Conservation (phyloP, 1,140 invertebrate genomes). For the Zaprionus nigranus region DNA sequence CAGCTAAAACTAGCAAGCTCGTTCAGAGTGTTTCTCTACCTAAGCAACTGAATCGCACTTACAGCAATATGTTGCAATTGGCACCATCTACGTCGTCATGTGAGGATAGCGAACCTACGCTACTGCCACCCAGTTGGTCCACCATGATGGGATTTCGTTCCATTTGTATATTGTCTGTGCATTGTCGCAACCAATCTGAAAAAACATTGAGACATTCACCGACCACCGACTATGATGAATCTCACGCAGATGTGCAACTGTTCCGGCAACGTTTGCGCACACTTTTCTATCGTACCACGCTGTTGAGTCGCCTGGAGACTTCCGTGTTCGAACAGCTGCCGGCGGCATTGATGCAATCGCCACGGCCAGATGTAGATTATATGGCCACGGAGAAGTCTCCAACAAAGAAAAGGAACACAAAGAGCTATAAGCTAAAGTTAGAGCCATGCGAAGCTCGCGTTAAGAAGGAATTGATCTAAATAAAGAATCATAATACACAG, state of each 20-base stretch:
- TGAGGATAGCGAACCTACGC: neutral
- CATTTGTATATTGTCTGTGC: conserved; percentile 67
- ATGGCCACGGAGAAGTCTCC: no score
- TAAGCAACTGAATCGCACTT: conserved; percentile 24
- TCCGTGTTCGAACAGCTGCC: conserved; percentile 47
- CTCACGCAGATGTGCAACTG: conserved; percentile 32
- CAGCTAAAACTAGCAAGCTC: neutral
- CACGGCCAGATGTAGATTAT: conserved; percentile 21
- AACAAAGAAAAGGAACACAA: neutral
- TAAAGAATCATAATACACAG: neutral
- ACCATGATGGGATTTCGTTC: conserved; percentile 76
- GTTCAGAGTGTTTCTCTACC: conserved; percentile 30
- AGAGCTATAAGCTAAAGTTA: neutral
- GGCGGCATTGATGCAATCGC: conserved; percentile 10
- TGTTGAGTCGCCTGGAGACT: conserved; percentile 66
- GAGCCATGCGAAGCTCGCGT: neutral
- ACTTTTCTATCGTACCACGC: conserved; percentile 66
- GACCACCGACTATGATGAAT: conserved; percentile 31
- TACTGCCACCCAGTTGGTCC: conserved; percentile 67
- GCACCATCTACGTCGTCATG: conserved; percentile 1
- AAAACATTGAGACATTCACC: neutral
- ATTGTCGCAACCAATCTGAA: conserved; percentile 5
- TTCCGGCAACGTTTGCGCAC: conserved; percentile 67
- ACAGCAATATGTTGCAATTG: conserved; percentile 43
- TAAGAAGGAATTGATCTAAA: conserved; percentile 9